A percentile compares a stretch with the other conserved stretches of the same genome.
Evolutionary conservation across 35 echinoderm and acorn worm genomes (phyloP).

Genomic region (Chiridota heheva): DNA sequence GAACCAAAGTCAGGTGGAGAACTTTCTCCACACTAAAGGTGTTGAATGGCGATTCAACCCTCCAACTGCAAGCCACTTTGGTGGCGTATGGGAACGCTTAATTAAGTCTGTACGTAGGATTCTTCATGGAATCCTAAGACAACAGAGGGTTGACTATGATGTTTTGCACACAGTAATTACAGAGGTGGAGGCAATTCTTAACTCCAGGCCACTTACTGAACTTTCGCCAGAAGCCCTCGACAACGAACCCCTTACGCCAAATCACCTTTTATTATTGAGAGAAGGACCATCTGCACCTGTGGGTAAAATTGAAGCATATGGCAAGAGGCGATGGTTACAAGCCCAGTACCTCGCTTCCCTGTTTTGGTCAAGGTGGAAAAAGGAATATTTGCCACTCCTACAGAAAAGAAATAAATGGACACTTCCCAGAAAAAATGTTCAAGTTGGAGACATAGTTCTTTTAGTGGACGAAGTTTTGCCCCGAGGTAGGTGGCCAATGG

Average conservation of each 20-base stretch:
- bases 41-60: conserved; percentile 42
- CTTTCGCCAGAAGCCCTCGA: neutral
- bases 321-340: conserved; percentile 55
- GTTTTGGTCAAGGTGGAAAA: conserved; percentile 60
- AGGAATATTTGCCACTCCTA: conserved; percentile 51
- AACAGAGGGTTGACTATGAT: neutral
- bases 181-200: conserved; percentile 22
- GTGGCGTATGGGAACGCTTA: conserved; percentile 7
- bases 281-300: conserved; percentile 9
- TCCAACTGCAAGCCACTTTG: neutral
- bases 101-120: neutral
- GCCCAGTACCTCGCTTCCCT: conserved; percentile 50
- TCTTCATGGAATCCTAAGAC: neutral
- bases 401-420: conserved; percentile 60
- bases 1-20: neutral
- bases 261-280: conserved; percentile 22
- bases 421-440: conserved; percentile 27
- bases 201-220: conserved; percentile 27
- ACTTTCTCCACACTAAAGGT: neutral
- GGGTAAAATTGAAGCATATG: conserved; percentile 18
- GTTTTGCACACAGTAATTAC: conserved; percentile 34
- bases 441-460: conserved; percentile 26
- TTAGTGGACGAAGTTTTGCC: conserved; percentile 3
- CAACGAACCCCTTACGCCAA: neutral
- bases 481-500: conserved; percentile 25